Conservation (phyloP, 2,888 invertebrate genomes). For the Leptinotarsa haldemani region DNA sequence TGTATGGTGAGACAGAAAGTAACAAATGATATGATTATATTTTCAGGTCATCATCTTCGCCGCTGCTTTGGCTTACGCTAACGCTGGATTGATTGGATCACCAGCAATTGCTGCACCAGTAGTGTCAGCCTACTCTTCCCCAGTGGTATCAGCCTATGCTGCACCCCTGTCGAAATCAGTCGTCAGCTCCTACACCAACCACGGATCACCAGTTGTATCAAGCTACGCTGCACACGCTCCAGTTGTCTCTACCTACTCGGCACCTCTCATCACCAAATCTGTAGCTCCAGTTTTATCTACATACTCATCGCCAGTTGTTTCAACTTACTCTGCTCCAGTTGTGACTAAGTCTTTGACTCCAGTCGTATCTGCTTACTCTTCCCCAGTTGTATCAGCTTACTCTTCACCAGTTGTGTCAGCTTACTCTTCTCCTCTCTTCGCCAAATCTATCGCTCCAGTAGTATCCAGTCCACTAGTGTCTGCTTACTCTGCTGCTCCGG, state of each 20-base stretch:
- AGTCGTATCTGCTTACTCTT: constrained; percentile 34
- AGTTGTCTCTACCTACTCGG: constrained; percentile 49
- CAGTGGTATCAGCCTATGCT: constrained; percentile 14
- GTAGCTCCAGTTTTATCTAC: constrained; percentile 42
- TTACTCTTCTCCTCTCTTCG: constrained; percentile 41
- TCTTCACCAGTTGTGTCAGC: constrained; percentile 63
- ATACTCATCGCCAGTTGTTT: constrained; percentile 40
- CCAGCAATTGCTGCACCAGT: constrained; percentile 60
- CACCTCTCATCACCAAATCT: constrained; percentile 45
- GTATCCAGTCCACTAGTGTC: constrained; percentile 15
- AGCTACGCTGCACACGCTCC: constrained; percentile 34
- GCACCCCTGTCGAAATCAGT: constrained; percentile 27
- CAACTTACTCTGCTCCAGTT: constrained; percentile 53
- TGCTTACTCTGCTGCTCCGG: constrained; percentile 53
- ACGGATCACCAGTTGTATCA: neutral
- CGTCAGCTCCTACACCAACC: constrained; percentile 48
- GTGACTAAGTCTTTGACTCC: constrained; percentile 48
- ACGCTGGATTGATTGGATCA: constrained; percentile 69
- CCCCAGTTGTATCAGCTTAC: constrained; percentile 60
- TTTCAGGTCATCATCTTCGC: constrained; percentile 69
- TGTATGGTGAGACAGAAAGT: neutral
- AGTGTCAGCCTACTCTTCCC: constrained; percentile 55
- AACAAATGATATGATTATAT: constrained; percentile 23
- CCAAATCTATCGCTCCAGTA: constrained; percentile 16
- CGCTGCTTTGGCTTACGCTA: constrained; percentile 71